Evolutionary conservation across 2,797 vertebrate genomes (phyloP).

Genomic region (Calcarius lapponicus): DNA sequence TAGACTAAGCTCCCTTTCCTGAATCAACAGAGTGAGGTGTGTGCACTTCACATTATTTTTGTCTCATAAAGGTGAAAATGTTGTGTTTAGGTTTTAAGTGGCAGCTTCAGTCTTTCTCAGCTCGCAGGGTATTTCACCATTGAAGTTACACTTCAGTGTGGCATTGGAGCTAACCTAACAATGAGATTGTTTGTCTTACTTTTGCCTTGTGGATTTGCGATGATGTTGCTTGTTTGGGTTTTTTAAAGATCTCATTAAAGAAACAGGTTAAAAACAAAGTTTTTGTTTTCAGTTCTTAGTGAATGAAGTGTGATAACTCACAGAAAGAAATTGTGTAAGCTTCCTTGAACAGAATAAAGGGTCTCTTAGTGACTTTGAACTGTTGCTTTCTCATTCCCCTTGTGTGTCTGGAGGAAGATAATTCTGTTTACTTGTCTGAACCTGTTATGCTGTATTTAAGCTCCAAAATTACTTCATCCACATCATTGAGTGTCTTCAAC

Average conservation of each 20-base stretch:
- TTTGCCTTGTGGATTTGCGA: neutral
- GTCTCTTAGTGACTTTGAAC: constrained; percentile 16
- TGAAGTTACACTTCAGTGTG: neutral
- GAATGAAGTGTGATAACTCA: neutral
- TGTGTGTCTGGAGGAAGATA: constrained; percentile 27
- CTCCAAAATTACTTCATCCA: neutral
- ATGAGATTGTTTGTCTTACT: neutral
- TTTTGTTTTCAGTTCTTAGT: neutral
- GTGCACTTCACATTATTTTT: neutral
- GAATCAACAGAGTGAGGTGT: neutral
- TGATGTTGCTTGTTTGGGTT: neutral
- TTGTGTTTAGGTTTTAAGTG: neutral
- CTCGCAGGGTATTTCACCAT: neutral
- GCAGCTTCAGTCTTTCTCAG: neutral
- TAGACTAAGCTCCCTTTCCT: neutral
- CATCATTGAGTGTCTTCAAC: neutral
- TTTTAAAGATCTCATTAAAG: neutral
- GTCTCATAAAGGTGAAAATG: neutral
- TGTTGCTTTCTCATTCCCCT: constrained; percentile 8
- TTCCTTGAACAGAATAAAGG: neutral
- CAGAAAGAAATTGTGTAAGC: neutral
- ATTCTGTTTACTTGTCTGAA: constrained; percentile 37
- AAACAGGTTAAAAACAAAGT: neutral
- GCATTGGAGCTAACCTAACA: neutral
- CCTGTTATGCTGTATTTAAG: neutral